Evolutionary conservation across 2,797 vertebrate genomes (phyloP).

Genomic region (Jordanella pulchra): DNA sequence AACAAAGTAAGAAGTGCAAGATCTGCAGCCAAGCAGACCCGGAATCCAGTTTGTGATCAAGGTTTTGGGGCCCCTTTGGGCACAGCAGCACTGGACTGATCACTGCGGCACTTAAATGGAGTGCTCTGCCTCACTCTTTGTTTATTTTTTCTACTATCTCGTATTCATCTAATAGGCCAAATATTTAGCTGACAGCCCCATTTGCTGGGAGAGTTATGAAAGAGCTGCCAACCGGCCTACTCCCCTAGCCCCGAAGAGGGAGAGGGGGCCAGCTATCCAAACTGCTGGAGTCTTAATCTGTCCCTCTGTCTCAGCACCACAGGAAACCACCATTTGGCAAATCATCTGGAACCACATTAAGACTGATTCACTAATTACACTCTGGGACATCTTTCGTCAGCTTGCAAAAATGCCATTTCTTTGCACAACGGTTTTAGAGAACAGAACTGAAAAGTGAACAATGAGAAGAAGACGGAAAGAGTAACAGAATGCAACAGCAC

Average conservation of each 20-base stretch:
- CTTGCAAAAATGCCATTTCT: conserved; percentile 75
- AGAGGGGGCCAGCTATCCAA: conserved; percentile 75
- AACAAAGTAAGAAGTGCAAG: conserved; percentile 27
- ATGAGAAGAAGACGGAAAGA: conserved; percentile 34
- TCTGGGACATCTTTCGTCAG: conserved; percentile 76
- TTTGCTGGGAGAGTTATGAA: conserved; percentile 83
- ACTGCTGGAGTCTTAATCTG: conserved; percentile 76
- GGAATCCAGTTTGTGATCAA: conserved; percentile 78
- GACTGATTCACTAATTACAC: conserved; percentile 80
- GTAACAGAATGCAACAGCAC: conserved; percentile 54
- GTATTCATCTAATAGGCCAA: conserved; percentile 82
- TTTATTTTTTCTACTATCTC: conserved; percentile 81
- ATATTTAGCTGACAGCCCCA: conserved; percentile 85
- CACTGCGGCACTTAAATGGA: conserved; percentile 76
- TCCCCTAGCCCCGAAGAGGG: conserved; percentile 69
- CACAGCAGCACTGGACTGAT: conserved; percentile 67
- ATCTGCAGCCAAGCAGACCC: conserved; percentile 57
- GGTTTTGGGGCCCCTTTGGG: conserved; percentile 73
- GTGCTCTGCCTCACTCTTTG: conserved; percentile 70
- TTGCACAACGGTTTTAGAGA: conserved; percentile 57
- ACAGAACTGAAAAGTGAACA: conserved; percentile 36
- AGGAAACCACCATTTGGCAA: conserved; percentile 83
- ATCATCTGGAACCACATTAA: conserved; percentile 82
- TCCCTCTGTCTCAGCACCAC: conserved; percentile 76
- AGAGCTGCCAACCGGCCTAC: conserved; percentile 75